phyloP scores from a whole-genome alignment of 2,113 vertebrate genomes.

The Atherinomorus stipes region DNA sequence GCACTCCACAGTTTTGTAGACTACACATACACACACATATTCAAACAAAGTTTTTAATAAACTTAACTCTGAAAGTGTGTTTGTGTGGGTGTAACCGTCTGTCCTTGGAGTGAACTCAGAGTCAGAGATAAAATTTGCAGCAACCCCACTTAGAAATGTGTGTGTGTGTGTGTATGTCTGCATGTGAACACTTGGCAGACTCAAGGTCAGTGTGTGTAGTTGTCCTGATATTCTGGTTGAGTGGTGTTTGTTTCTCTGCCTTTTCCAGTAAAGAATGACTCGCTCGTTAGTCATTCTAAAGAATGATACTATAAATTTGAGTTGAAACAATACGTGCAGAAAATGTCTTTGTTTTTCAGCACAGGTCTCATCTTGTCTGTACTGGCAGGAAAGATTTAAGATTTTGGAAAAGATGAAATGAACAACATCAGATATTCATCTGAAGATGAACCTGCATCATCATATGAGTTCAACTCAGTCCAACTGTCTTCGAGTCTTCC shows the following conservation, averaged over 20 bases:
- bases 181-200: conserved; percentile 10
- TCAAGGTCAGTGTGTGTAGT: background rate
- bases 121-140: too few species aligned
- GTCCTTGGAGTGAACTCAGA: too few species aligned
- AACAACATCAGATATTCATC: background rate
- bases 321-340: conserved; percentile 6
- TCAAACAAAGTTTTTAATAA: background rate
- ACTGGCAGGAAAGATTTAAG: background rate
- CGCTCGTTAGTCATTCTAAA: conserved; percentile 40
- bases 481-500: background rate
- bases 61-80: too few species aligned
- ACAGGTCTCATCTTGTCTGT: conserved; percentile 29
- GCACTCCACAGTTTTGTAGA: too few species aligned
- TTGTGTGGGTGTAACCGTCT: too few species aligned
- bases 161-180: background rate
- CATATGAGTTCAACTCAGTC: too few species aligned
- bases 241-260: conserved; percentile 10
- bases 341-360: conserved; percentile 15
- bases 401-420: background rate
- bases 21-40: background rate
- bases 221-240: conserved; percentile 11
- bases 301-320: conserved; percentile 43
- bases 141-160: too few species aligned
- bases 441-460: too few species aligned
- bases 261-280: conserved; percentile 68